A percentile compares a stretch with the other conserved stretches of the same genome.
These are phyloP conservation scores for Megalopta genalis DNA, from an alignment of 1,140 invertebrate genomes.

Conservation along the genomic window DNA sequence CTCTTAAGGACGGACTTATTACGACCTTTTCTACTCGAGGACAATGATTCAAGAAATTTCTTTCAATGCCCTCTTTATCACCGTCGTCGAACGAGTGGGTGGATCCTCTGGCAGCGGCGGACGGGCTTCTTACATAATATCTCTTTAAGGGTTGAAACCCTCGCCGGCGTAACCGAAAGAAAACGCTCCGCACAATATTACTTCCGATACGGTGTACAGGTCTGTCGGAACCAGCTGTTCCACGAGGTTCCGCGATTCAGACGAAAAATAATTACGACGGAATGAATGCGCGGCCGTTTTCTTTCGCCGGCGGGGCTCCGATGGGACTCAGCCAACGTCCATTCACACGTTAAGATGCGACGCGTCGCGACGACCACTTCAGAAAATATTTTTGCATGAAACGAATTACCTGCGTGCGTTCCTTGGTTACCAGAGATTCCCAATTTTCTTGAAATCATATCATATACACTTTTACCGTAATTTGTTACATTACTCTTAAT, in stretches of 20 bases:
- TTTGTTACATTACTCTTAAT: too few species aligned
- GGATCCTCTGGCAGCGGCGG: too few species aligned
- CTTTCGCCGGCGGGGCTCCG: too few species aligned
- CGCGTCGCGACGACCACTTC: too few species aligned
- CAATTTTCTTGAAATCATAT: too few species aligned
- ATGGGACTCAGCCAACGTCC: too few species aligned
- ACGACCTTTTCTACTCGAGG: constrained; percentile 20
- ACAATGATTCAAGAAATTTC: constrained; percentile 19
- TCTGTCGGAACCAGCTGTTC: not conserved
- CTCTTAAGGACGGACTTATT: constrained; percentile 26
- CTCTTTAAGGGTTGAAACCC: not conserved
- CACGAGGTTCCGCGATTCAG: not conserved
- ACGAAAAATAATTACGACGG: constrained; percentile 22
- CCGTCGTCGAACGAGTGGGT: not conserved
- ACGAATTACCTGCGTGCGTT: too few species aligned
- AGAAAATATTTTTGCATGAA: too few species aligned
- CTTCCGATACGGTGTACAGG: not conserved
- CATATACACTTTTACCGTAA: too few species aligned
- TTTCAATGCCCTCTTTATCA: not conserved
- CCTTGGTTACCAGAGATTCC: too few species aligned
- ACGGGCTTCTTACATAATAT: not conserved
- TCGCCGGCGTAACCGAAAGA: not conserved
- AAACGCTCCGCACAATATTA: constrained; percentile 20
- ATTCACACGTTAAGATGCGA: too few species aligned
- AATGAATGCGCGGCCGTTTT: not conserved